Evolutionary conservation across 2,797 vertebrate genomes (phyloP), one percentile per base, ranked within the genome.

Genomic region (Onychomys arenicola): DNA sequence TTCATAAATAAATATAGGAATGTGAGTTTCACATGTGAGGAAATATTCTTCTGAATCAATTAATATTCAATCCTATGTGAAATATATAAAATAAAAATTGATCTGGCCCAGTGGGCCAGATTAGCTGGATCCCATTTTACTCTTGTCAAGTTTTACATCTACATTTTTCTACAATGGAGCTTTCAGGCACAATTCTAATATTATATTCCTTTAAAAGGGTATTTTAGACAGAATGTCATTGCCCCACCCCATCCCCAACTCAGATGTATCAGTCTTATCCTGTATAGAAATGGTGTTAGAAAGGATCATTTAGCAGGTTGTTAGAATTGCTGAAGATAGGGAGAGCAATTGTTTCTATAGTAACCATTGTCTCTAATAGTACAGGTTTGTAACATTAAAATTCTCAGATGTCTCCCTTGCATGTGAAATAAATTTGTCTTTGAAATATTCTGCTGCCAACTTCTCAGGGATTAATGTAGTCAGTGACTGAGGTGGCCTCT

Each of bases 221-320:
- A 29, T 23, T 14, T 16, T 37, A 23, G 5, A 80, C 55, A 43
- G 9, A 32, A 88, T 73, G 7, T 49, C 55, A 29, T n/a, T 73
- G 17, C 6, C 40, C 25, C 37, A 83, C 14, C 7, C 14, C 10
- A 67, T 2, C 9, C 4, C 3, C 19, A 63, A 61, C 63, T 65
- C 11, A 86, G 9, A 73, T 43, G n/a, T 23, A 52, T 32, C 49
- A 14, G 11, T 59, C 8, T 16, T n/a, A 91, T 5, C 5, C 6
- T 71, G 14, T 5, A 87, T 40, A 29, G n/a, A 40, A 21, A 71
- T 71, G 32, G 46, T 76, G 12, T 61, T 49, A 59, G 23, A 55
- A 49, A 2, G 32, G 2, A 1, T 8, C 1, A 5, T 61, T 71
- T 34, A 21, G 52, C 0, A 21, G 34, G 43, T 7, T 11, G n/a